phyloP scores from a whole-genome alignment of 2,113 vertebrate genomes.

The Mustela lutreola region DNA sequence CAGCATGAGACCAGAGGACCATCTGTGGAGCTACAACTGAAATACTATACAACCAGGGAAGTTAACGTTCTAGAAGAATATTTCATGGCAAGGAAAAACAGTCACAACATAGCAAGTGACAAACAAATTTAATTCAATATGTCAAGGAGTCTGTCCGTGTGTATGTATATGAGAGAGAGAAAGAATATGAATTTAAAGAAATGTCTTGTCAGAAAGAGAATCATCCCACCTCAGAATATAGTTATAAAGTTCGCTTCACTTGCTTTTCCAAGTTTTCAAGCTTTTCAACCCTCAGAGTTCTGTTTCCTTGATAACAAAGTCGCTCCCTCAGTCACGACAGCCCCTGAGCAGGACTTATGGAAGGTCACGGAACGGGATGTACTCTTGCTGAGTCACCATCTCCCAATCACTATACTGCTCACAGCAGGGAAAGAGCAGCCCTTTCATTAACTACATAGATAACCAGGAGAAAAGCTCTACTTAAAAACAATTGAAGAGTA shows the following conservation, averaged over 20 bases:
- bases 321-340: background rate
- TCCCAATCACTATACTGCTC: background rate
- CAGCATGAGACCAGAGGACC: background rate
- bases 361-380: rapidly evolving
- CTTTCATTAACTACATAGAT: background rate
- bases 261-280: background rate
- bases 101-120: background rate
- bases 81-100: background rate
- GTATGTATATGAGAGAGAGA: background rate
- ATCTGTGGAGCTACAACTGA: background rate
- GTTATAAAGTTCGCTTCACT: background rate
- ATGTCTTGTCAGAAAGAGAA: background rate
- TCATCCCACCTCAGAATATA: background rate
- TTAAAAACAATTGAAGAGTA: background rate
- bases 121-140: background rate
- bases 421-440: background rate
- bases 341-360: background rate
- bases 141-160: background rate
- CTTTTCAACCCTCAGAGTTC: background rate
- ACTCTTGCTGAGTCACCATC: background rate
- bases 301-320: background rate
- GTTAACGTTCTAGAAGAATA: background rate
- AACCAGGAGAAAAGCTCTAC: background rate
- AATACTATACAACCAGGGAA: background rate
- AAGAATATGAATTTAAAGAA: background rate